A percentile compares a stretch with the other conserved stretches of the same genome.
phyloP scores from a whole-genome alignment of 2,797 vertebrate genomes.

The Scolopax bukidnonensis region DNA sequence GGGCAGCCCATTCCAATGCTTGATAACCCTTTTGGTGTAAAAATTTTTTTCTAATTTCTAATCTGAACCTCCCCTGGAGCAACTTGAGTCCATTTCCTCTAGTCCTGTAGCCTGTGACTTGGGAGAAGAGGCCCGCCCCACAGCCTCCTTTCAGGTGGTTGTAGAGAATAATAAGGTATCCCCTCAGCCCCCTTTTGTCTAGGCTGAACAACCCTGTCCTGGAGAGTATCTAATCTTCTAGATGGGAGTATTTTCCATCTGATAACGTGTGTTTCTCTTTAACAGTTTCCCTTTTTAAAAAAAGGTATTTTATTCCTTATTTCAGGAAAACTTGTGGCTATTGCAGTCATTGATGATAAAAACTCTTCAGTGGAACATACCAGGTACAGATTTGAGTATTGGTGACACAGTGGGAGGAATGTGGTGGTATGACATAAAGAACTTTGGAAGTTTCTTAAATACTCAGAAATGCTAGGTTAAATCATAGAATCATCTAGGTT shows the following conservation, averaged over 20 bases:
- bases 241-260: not conserved
- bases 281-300: not conserved
- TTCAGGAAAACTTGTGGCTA: constrained; percentile 94
- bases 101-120: too few species aligned
- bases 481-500: too few species aligned
- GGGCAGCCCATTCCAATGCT: too few species aligned
- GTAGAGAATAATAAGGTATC: too few species aligned
- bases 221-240: not conserved
- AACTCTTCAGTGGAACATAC: constrained; percentile 88
- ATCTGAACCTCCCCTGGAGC: too few species aligned
- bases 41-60: too few species aligned
- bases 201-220: not conserved
- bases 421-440: not conserved
- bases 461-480: not conserved
- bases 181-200: too few species aligned
- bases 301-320: constrained; percentile 47
- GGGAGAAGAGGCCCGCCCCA: too few species aligned
- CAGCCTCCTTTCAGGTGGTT: too few species aligned
- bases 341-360: constrained; percentile 95
- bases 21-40: too few species aligned
- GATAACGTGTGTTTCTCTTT: not conserved
- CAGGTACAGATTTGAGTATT: constrained; percentile 83
- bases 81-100: too few species aligned
- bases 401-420: not conserved
- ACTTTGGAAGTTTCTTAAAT: not conserved